Evolutionary conservation across 1,140 invertebrate species (phyloP), one percentile per base, ranked within the genome.

Genomic region (Diabrotica undecimpunctata): DNA sequence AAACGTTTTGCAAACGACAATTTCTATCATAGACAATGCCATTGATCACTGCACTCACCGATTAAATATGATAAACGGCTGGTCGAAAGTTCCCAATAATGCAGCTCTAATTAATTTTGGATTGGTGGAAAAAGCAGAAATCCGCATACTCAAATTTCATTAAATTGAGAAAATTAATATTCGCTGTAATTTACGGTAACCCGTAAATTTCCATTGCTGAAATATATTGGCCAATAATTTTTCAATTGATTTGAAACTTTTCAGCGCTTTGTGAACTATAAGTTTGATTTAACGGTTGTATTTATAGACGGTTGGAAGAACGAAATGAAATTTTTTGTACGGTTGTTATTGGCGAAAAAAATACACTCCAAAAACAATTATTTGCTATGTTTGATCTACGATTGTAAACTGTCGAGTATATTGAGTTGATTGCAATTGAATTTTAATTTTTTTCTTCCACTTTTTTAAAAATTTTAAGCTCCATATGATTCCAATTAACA

Each of bases 81-180:
- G 12, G 7, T 25, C 12, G 13, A 8, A 54, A 25, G 53, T 13
- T 54, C 53, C 46, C 53, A 54, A 54, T 54, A 54, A 54, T 13
- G 25, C n/a, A 12, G 53, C 25, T 25, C n/a, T 54, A 54, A 54
- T 54, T 54, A 54, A 54, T 54, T 13, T 54, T 13, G 12, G 7
- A 54, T 54, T 13, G n/a, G 25, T 12, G 9, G 12, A 54, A 54
- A 54, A 25, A 54, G 12, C 53, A 8, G 12, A 13, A 46, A 54
- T 46, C 41, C 41, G 41, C 41, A 46, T 54, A 12, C 25, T 13
- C 53, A 54, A 12, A 13, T 13, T 54, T 54, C 53, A 54, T 54
- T 54, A 13, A 54, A 54, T 13, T 54, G n/a, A 54, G 53, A 25
- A 25, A 54, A 54, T 54, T 54, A 54, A 54, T 54, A 54, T 54